Conservation (phyloP, 53 echinoderm and acorn worm species). For the Holothuria leucospilota region DNA sequence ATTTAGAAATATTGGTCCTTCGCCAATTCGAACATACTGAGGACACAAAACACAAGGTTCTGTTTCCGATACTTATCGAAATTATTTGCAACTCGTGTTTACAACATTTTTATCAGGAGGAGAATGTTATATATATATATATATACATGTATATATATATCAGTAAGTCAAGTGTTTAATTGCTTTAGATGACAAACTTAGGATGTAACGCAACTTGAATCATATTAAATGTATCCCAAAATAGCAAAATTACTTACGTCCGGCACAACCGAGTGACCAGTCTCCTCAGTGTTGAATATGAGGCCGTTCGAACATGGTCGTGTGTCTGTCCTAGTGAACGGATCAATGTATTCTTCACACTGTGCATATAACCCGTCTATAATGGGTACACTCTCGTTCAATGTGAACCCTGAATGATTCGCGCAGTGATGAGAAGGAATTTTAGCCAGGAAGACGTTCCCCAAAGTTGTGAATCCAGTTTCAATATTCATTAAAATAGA, state of each 20-base stretch:
- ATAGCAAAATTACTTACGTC: constrained; percentile 3
- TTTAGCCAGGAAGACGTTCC: constrained; percentile 30
- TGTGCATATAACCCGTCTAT: not conserved
- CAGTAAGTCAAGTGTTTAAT: no score
- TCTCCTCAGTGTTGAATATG: not conserved
- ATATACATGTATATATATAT: no score
- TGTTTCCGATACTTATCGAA: no score
- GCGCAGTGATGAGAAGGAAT: constrained; percentile 10
- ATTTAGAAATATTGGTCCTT: no score
- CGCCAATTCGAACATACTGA: no score
- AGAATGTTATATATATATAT: no score
- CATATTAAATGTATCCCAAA: not conserved
- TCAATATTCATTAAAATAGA: constrained; percentile 14
- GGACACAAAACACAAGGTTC: no score
- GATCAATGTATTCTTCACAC: constrained; percentile 2
- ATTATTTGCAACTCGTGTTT: no score
- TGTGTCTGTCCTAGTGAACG: not conserved
- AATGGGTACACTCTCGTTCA: constrained; percentile 21
- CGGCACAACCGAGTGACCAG: constrained; percentile 25
- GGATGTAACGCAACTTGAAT: no score
- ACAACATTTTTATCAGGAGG: no score
- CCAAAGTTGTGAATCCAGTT: constrained; percentile 1
- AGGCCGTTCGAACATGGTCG: not conserved
- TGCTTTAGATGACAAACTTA: no score
- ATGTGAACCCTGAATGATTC: constrained; percentile 15